Evolutionary conservation across 2,888 invertebrate species (phyloP), one percentile per base, ranked within the genome.

Genomic region (Ptycholaimellus sp.): DNA sequence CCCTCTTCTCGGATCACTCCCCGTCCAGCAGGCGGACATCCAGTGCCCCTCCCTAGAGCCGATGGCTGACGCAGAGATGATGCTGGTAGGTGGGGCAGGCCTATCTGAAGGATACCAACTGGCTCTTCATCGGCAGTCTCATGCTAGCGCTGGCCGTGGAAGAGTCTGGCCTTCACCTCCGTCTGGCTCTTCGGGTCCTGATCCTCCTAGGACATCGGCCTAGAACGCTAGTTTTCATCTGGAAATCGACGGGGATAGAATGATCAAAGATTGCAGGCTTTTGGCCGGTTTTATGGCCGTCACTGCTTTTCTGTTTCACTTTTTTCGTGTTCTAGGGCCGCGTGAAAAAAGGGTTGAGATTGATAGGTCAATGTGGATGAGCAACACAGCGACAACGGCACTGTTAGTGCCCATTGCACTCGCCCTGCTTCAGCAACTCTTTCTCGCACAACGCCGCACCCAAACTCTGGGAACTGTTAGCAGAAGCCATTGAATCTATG

Each of bases 381-480:
- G 42, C 30, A 51, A 50, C 39, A 46, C 50, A n/a, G 49, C 50
- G 13, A 44, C 47, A 13, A 34, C 78, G 1, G 79, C 80, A 2
- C 80, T 81, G 80, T 81, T 81, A 80, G 73, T 79, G 40, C 81
- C 81, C 1, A 81, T 81, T 44, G 74, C 79, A 19, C 73, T 76
- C 43, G 80, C 79, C 18, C 77, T 80, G n/a, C n/a, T n/a, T n/a
- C n/a, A n/a, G n/a, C n/a, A n/a, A n/a, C n/a, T n/a, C n/a, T n/a
- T n/a, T n/a, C n/a, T n/a, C n/a, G n/a, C n/a, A n/a, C n/a, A n/a
- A n/a, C n/a, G n/a, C n/a, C n/a, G n/a, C n/a, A n/a, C n/a, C n/a
- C n/a, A n/a, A n/a, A n/a, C n/a, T n/a, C n/a, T n/a, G n/a, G n/a
- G n/a, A n/a, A n/a, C n/a, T n/a, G n/a, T n/a, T n/a, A n/a, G n/a